Evolutionary conservation across 2,888 invertebrate genomes (phyloP).

Genomic region (Elgonia sp.): DNA sequence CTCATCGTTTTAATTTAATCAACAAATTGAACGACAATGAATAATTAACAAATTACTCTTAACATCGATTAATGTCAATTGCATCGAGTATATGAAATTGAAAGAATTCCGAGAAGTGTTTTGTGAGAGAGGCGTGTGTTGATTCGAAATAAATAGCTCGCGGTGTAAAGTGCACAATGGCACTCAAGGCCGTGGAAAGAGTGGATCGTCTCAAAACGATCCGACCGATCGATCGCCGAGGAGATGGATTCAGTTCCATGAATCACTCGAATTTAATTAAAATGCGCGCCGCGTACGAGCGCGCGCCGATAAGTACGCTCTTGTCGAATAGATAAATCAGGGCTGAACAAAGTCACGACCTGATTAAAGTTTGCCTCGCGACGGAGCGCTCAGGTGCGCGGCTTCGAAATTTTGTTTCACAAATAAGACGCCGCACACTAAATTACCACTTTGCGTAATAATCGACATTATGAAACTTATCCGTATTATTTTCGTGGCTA

Average conservation of each 20-base stretch:
- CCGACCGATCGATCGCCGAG: conserved; percentile 50
- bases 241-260: conserved; percentile 65
- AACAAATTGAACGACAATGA: conserved; percentile 27
- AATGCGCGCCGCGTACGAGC: conserved; percentile 64
- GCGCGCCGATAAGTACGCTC: conserved; percentile 64
- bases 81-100: neutral
- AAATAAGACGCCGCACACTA: conserved; percentile 56
- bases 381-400: conserved; percentile 53
- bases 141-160: conserved; percentile 52
- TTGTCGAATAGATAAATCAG: conserved; percentile 74
- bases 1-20: conserved; percentile 29
- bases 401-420: conserved; percentile 66
- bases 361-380: conserved; percentile 72
- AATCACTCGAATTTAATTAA: conserved; percentile 74
- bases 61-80: conserved; percentile 36
- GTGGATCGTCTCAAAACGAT: conserved; percentile 41
- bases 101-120: conserved; percentile 41
- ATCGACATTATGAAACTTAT: conserved; percentile 55
- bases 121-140: conserved; percentile 19
- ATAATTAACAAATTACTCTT: conserved; percentile 50
- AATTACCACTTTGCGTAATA: conserved; percentile 69
- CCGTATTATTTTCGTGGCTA: conserved; percentile 42
- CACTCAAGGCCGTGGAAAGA: conserved; percentile 64
- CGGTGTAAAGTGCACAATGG: conserved; percentile 63
- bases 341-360: conserved; percentile 66